A percentile compares a stretch with the other conserved stretches of the same genome.
phyloP scores from a whole-genome alignment of 2,888 invertebrate species.

The Bhutanitis thaidina region DNA sequence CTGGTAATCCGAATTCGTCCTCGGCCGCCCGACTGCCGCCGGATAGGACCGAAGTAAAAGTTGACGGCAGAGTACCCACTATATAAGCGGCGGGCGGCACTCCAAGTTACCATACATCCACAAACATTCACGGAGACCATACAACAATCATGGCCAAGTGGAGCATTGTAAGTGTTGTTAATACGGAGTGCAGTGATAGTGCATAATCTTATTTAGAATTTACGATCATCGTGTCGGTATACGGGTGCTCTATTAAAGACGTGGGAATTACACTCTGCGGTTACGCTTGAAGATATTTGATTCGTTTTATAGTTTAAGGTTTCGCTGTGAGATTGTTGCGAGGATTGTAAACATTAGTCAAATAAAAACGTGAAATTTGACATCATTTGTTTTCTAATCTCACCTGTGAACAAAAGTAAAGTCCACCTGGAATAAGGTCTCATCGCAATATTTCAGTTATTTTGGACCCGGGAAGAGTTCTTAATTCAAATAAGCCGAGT shows the following conservation, averaged over 20 bases:
- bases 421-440: no score
- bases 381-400: no score
- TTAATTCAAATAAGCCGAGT: no score
- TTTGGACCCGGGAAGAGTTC: no score
- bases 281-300: not conserved
- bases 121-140: conserved; percentile 45
- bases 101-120: conserved; percentile 57
- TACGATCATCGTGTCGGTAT: not conserved
- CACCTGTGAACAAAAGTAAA: no score
- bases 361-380: no score
- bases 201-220: conserved; percentile 22
- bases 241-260: not conserved
- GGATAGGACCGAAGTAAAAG: conserved; percentile 70
- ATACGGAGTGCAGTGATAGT: conserved; percentile 62
- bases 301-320: no score
- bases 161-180: conserved; percentile 66
- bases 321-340: no score
- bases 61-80: conserved; percentile 58
- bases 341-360: no score
- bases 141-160: conserved; percentile 67
- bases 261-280: conserved; percentile 5
- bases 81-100: conserved; percentile 56
- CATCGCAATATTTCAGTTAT: no score
- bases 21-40: conserved; percentile 40
- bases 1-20: conserved; percentile 67